phyloP scores from a whole-genome alignment of 2,888 invertebrate genomes.

The Acanthoscelides obtectus region DNA sequence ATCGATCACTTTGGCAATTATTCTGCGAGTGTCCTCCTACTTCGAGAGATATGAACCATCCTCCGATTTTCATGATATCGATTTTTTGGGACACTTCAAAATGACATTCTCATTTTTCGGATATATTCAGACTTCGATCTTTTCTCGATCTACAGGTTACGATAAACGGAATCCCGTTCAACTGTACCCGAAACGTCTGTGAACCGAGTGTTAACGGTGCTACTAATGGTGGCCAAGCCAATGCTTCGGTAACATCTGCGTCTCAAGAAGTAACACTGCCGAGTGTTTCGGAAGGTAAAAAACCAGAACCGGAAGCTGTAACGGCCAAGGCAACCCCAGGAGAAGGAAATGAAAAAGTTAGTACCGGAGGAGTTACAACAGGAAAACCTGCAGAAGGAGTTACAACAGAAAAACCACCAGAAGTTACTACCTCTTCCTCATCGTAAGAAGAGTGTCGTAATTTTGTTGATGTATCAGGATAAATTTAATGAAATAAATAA shows the following conservation, averaged over 20 bases:
- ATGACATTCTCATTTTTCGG: too few species aligned
- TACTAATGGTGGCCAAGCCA: not conserved
- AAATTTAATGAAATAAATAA: too few species aligned
- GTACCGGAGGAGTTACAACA: not conserved
- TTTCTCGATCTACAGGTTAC: not conserved
- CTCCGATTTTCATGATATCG: too few species aligned
- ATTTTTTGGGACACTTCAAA: too few species aligned
- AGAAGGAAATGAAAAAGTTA: not conserved
- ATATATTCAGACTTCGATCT: too few species aligned
- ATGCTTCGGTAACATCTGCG: not conserved
- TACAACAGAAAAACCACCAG: not conserved
- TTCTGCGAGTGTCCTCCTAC: too few species aligned
- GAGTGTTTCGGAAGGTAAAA: not conserved
- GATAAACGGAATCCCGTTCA: not conserved
- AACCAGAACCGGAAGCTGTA: not conserved
- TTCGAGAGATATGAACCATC: too few species aligned
- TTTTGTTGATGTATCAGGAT: too few species aligned
- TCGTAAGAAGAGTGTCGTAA: too few species aligned
- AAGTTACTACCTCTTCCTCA: too few species aligned
- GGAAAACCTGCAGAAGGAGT: not conserved
- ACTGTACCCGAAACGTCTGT: not conserved
- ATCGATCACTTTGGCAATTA: too few species aligned
- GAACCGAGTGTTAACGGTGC: not conserved
- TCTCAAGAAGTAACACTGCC: not conserved
- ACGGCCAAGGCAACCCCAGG: not conserved